These are phyloP conservation scores for Drosophila baimaii DNA, from an alignment of 1,140 invertebrate genomes.

Conservation along the genomic window DNA sequence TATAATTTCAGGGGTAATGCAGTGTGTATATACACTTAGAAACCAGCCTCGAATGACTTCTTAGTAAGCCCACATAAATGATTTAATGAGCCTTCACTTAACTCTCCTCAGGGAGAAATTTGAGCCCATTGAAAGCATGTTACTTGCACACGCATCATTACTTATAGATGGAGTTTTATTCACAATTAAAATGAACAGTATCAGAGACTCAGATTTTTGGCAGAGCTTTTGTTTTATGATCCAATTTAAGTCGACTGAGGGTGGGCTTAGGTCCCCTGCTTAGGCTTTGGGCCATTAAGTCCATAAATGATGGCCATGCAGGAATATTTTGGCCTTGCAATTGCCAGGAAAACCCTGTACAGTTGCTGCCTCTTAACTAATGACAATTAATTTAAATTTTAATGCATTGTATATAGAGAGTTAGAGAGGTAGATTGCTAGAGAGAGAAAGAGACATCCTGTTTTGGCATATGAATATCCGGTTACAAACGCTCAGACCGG, in stretches of 20 bases:
- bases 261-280: slow-evolving; percentile 24
- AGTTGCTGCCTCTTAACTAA: slow-evolving; percentile 9
- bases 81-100: not conserved
- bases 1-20: too few relatives aligned
- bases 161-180: slow-evolving; percentile 33
- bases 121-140: slow-evolving; percentile 10
- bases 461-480: slow-evolving; percentile 59
- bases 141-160: slow-evolving; percentile 26
- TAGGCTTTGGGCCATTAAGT: slow-evolving; percentile 40
- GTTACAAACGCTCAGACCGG: slow-evolving; percentile 36
- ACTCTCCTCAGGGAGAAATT: not conserved
- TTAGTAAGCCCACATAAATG: slow-evolving; percentile 7
- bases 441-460: slow-evolving; percentile 28
- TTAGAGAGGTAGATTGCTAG: not conserved
- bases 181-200: slow-evolving; percentile 58
- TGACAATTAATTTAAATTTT: slow-evolving; percentile 52
- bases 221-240: slow-evolving; percentile 58
- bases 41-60: not conserved
- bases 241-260: slow-evolving; percentile 43
- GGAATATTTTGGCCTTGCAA: slow-evolving; percentile 33
- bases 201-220: slow-evolving; percentile 6
- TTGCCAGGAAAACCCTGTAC: slow-evolving; percentile 7
- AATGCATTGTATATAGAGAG: slow-evolving; percentile 18
- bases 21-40: too few relatives aligned
- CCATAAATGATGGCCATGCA: slow-evolving; percentile 65